phyloP scores from a whole-genome alignment of 2,888 invertebrate species.

The Drosophila mayaguana region DNA sequence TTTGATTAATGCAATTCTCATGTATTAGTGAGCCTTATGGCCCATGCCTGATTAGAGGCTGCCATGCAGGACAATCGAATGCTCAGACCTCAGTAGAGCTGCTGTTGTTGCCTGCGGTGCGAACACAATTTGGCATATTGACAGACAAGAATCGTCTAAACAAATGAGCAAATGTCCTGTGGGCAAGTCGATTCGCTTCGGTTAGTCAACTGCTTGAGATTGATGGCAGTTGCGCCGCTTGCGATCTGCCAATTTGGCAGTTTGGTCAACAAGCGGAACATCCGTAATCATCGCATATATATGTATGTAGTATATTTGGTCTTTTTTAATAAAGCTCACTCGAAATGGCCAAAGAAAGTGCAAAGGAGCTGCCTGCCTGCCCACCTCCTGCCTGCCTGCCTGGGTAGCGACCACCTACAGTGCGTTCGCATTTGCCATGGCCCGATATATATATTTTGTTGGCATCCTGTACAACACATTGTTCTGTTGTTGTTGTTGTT shows the following conservation, averaged over 20 bases:
- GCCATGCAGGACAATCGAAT: background rate
- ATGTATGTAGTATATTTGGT: background rate
- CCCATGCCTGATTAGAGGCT: background rate
- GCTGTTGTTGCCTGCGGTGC: background rate
- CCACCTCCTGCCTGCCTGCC: constrained; percentile 36
- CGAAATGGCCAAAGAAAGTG: constrained; percentile 42
- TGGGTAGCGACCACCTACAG: constrained; percentile 48
- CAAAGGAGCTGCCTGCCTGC: constrained; percentile 35
- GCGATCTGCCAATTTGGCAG: constrained; percentile 7
- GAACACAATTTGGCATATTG: constrained; percentile 18
- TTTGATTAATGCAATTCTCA: background rate
- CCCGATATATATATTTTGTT: constrained; percentile 20
- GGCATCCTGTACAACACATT: constrained; percentile 42
- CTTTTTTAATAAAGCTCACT: constrained; percentile 62
- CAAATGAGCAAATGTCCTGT: constrained; percentile 5
- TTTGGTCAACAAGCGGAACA: constrained; percentile 24
- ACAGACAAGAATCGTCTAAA: constrained; percentile 10
- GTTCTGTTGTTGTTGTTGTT: constrained; percentile 41
- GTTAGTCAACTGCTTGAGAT: background rate
- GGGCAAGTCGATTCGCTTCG: background rate
- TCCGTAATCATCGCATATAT: background rate
- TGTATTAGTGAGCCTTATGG: background rate
- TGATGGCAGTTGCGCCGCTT: background rate
- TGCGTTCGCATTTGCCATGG: constrained; percentile 40
- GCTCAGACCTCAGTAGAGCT: background rate